Evolutionary conservation across 2,113 vertebrate species (phyloP).

Genomic region (Nanorana parkeri): DNA sequence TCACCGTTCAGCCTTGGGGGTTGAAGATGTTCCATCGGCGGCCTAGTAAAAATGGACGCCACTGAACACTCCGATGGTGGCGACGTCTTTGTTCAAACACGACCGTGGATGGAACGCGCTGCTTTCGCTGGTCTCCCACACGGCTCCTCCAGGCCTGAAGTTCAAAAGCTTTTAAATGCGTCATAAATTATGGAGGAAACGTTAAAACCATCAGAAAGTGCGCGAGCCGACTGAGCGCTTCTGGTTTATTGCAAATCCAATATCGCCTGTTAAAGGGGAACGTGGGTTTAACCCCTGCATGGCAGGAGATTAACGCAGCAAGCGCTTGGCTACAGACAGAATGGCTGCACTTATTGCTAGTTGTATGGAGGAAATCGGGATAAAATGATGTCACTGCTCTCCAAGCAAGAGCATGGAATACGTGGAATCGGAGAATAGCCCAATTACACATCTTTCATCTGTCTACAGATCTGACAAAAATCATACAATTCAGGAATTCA

Average conservation of each 20-base stretch:
- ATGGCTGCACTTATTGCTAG: too few relatives aligned
- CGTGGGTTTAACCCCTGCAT: slow-evolving; percentile 25
- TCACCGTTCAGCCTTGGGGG: not conserved
- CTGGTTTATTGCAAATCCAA: slow-evolving; percentile 56
- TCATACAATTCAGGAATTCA: too few relatives aligned
- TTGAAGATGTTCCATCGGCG: not conserved
- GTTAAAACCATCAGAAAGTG: slow-evolving; percentile 56
- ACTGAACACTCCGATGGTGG: not conserved
- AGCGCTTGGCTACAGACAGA: too few relatives aligned
- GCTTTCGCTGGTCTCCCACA: slow-evolving; percentile 2
- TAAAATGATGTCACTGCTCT: too few relatives aligned
- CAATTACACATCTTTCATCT: too few relatives aligned
- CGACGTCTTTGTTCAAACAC: slow-evolving; percentile 21
- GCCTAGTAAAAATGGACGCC: slow-evolving; percentile 34
- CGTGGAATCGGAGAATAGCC: too few relatives aligned
- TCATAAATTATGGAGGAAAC: slow-evolving; percentile 55
- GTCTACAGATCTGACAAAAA: too few relatives aligned
- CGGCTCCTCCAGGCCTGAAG: slow-evolving; percentile 50
- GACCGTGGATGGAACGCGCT: slow-evolving; percentile 14
- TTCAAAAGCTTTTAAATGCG: slow-evolving; percentile 56
- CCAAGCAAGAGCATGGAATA: too few relatives aligned
- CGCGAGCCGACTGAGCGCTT: slow-evolving; percentile 49
- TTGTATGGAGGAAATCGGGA: too few relatives aligned
- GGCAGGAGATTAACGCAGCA: too few relatives aligned
- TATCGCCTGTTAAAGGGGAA: slow-evolving; percentile 54